These are phyloP conservation scores for Ormyrus pomaceus DNA, from an alignment of 2,888 invertebrate species.

Conservation along the genomic window DNA sequence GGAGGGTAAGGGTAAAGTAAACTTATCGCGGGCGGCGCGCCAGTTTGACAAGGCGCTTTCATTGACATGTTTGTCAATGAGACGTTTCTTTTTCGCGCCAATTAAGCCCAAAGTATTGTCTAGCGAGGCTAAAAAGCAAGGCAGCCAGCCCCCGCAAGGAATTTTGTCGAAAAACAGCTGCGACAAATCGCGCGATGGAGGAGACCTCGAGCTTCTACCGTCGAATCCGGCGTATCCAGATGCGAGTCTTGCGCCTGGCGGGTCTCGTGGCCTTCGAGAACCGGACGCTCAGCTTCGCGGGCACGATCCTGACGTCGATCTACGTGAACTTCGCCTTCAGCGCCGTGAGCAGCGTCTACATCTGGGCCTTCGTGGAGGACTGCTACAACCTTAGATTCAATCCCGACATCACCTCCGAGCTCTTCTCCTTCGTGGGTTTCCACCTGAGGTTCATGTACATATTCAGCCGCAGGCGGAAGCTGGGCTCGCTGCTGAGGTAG, in stretches of 20 bases:
- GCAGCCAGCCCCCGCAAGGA: too few relatives aligned
- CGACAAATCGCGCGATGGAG: slow-evolving; percentile 21
- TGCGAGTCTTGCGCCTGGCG: slow-evolving; percentile 28
- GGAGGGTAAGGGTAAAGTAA: too few relatives aligned
- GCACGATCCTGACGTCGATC: slow-evolving; percentile 9
- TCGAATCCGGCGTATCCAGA: slow-evolving; percentile 35
- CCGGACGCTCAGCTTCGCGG: not conserved
- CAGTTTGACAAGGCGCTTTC: too few relatives aligned
- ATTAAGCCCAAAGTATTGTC: too few relatives aligned
- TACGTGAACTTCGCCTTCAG: slow-evolving; percentile 48
- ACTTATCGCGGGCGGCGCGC: too few relatives aligned
- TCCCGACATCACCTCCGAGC: slow-evolving; percentile 47
- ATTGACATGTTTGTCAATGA: too few relatives aligned
- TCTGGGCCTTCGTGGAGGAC: slow-evolving; percentile 46
- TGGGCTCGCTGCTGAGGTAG: slow-evolving; percentile 29
- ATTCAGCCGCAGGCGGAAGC: slow-evolving; percentile 27
- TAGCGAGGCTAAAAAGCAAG: too few relatives aligned
- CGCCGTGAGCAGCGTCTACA: slow-evolving; percentile 49
- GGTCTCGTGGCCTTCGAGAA: slow-evolving; percentile 37
- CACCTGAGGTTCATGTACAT: slow-evolving; percentile 47
- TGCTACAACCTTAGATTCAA: slow-evolving; percentile 36
- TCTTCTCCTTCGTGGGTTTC: slow-evolving; percentile 51
- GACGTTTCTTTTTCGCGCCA: too few relatives aligned
- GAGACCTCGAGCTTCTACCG: slow-evolving; percentile 42
- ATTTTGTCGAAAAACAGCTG: too few relatives aligned